Conservation (phyloP, 2,797 vertebrate genomes). For the Gallirallus australis region DNA sequence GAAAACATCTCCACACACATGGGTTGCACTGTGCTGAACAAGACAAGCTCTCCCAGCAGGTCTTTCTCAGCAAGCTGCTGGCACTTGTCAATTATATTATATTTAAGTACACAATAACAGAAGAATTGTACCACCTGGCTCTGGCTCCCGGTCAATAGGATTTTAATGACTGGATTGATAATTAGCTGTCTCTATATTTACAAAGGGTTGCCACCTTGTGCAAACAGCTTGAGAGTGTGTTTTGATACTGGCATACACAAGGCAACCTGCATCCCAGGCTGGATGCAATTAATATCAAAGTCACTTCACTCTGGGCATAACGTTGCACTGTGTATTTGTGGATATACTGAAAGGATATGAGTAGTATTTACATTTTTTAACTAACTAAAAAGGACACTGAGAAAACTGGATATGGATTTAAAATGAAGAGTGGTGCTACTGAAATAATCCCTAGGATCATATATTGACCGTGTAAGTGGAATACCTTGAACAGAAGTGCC, state of each 20-base stretch:
- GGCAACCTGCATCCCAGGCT: not conserved
- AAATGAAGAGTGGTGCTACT: not conserved
- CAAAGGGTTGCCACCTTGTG: no score
- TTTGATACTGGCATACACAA: not conserved
- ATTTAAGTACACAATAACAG: not conserved
- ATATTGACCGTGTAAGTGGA: no score
- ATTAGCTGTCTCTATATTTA: not conserved
- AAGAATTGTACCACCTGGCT: not conserved
- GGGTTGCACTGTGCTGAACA: no score
- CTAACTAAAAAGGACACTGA: not conserved
- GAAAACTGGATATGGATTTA: not conserved
- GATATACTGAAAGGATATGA: not conserved
- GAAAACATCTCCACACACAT: no score
- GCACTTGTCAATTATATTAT: not conserved
- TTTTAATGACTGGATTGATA: not conserved
- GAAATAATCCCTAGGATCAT: not conserved
- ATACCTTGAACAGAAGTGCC: not conserved
- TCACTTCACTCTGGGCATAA: not conserved
- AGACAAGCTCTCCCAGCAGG: not conserved
- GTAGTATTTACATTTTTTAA: not conserved
- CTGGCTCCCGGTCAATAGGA: not conserved
- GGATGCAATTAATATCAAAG: not conserved
- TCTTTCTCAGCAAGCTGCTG: not conserved
- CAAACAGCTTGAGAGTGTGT: not conserved
- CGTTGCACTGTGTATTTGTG: not conserved